Base-by-base conservation (phyloP, 2,888 invertebrate species). In the Neuroscelio doddi region DNA sequence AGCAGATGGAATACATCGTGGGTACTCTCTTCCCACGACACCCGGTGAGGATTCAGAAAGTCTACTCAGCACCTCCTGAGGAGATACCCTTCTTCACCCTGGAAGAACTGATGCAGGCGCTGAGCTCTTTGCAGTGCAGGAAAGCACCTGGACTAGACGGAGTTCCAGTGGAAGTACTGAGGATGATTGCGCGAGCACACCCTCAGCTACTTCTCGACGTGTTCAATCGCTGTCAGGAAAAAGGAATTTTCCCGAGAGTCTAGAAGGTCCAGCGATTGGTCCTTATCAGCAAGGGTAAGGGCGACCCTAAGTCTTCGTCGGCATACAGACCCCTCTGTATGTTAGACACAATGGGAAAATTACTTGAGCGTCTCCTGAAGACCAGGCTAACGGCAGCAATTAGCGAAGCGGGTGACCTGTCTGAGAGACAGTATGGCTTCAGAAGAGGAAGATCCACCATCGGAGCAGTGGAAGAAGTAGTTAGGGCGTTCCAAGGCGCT, bases 281-380 rank as follows among this genome's bases (percentile, higher is more conserved):
- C 3, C 44, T 49, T 0, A 36, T 58, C 2, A 51, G 26, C 24
- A 51, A 58, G 10, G 32, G 16, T 4, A 58, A 47, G 17, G 69
- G 69, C 2, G 58, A 50, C n/a, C 57, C 61, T 16, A 39, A 21
- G 1, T n/a, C 32, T 12, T 50, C 69, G 12, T 55, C 68, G 24
- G 38, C 68, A 2, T 71, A 57, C 41, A 59, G 76, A 36, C 77
- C 77, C 1, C 71, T 80, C 2, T 73, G 75, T 49, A 61, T 80
- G 27, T 50, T 74, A 12, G 64, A 68, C 9, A 57, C 56, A 8
- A 8, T 71, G 4, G 74, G 71, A 0, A 79, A 73, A 45, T 29
- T 77, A 0, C 51, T 74, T 2, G 78, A 80, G 46, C 70, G 69
- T 46, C n/a, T 78, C 9, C 30, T 77, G 34, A 65, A 64, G 14